Percentiles rank a stretch among this genome's conserved stretches.
Conservation (phyloP, 2,888 invertebrate genomes). For the Ramazzottius varieornatus region DNA sequence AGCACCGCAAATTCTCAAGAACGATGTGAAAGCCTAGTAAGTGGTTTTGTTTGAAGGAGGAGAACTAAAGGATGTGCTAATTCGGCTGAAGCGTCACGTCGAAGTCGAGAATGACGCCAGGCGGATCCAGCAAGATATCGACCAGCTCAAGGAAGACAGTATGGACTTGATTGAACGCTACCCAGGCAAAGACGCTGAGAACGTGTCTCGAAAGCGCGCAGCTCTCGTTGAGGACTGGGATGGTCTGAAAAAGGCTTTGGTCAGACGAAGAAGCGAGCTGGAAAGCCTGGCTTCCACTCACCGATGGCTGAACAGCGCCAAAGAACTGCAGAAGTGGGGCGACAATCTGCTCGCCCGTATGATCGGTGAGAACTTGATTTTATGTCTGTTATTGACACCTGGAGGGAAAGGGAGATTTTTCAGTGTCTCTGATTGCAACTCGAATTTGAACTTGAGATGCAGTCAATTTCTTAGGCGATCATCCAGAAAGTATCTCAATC, state of each 20-base stretch:
- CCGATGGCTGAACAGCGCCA: slow-evolving; percentile 54
- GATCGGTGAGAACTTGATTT: background rate
- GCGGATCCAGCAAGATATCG: background rate
- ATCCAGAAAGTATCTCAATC: background rate
- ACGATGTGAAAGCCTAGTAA: too few species aligned
- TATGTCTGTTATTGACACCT: too few species aligned
- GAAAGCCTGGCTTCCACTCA: slow-evolving; percentile 50
- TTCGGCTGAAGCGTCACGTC: background rate
- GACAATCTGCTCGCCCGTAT: background rate
- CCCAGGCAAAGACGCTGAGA: slow-evolving; percentile 66
- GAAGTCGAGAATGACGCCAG: background rate
- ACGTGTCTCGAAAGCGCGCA: slow-evolving; percentile 60
- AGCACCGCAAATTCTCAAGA: too few species aligned
- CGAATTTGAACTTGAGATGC: too few species aligned
- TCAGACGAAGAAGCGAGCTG: slow-evolving; percentile 17
- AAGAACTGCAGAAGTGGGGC: slow-evolving; percentile 39
- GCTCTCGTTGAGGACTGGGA: slow-evolving; percentile 65
- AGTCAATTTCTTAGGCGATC: too few species aligned
- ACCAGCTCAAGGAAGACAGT: background rate
- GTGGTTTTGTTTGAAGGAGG: background rate
- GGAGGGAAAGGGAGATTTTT: too few species aligned
- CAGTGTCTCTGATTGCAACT: too few species aligned
- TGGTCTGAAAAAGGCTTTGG: slow-evolving; percentile 24
- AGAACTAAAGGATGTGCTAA: background rate
- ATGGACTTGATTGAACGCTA: slow-evolving; percentile 26